Percentiles rank a stretch among this genome's conserved stretches.
Evolutionary conservation across 2,888 invertebrate species (phyloP).

Genomic region (Aspidiotus destructor): DNA sequence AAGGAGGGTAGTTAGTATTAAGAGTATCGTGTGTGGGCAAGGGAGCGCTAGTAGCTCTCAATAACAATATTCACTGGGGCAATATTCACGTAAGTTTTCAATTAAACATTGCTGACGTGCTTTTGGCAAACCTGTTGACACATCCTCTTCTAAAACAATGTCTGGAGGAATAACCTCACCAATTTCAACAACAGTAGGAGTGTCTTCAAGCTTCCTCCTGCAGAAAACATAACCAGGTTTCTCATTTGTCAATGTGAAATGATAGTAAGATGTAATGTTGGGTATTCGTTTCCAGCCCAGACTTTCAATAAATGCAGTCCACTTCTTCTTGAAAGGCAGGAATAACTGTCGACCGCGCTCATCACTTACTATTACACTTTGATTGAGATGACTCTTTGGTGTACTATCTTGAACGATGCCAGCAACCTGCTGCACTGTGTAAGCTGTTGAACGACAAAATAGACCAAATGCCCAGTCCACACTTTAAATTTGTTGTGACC

Average conservation of each 20-base stretch:
- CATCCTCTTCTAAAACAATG: not conserved
- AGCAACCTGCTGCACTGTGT: not conserved
- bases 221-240: not conserved
- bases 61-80: not conserved
- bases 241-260: not conserved
- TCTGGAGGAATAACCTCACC: not conserved
- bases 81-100: not conserved
- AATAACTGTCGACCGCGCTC: not conserved
- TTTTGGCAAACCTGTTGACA: not conserved
- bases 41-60: too few species aligned
- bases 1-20: too few species aligned
- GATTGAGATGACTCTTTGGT: not conserved
- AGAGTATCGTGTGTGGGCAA: too few species aligned
- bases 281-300: not conserved
- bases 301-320: not conserved
- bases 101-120: not conserved
- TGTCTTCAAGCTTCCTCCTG: not conserved
- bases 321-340: not conserved
- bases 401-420: not conserved
- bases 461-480: not conserved
- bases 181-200: not conserved
- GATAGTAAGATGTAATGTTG: not conserved
- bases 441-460: not conserved
- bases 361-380: not conserved
- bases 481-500: not conserved